Percentiles rank a stretch among this genome's conserved stretches.
Evolutionary conservation across 2,888 invertebrate genomes (phyloP).

Genomic region (Hydroisotoma schaefferi): DNA sequence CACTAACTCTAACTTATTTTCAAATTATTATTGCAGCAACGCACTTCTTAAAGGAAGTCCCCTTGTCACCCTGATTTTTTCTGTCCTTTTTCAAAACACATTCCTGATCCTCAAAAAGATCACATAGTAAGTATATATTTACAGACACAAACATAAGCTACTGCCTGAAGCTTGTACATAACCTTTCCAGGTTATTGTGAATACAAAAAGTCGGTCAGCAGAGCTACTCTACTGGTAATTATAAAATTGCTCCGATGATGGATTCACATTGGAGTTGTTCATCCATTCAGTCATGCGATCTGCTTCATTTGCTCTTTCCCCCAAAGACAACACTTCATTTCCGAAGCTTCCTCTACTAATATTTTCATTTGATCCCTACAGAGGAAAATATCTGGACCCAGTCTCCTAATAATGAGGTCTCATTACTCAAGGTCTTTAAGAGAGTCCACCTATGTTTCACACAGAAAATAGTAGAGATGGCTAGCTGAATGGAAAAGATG

Average conservation of each 20-base stretch:
- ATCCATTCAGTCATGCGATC: constrained; percentile 8
- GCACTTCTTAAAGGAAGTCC: too few species aligned
- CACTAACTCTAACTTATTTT: too few species aligned
- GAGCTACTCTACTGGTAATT: background rate
- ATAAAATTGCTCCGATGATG: background rate
- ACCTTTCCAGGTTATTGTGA: too few species aligned
- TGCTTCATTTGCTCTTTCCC: constrained; percentile 11
- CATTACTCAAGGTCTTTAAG: constrained; percentile 9
- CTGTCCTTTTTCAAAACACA: too few species aligned
- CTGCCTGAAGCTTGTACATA: too few species aligned
- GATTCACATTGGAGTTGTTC: background rate
- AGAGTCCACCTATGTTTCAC: constrained; percentile 14
- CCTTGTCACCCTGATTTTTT: too few species aligned
- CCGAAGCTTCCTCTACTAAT: background rate
- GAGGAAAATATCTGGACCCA: background rate
- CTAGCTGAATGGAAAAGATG: too few species aligned
- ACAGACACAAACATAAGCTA: too few species aligned
- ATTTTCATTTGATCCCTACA: background rate
- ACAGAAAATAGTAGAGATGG: too few species aligned
- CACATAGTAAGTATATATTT: background rate
- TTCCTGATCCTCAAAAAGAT: too few species aligned
- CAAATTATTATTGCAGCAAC: too few species aligned
- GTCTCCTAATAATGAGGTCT: constrained; percentile 9
- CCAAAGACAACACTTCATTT: constrained; percentile 9
- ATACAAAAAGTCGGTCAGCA: too few species aligned